These are phyloP conservation scores for Spermophilus dauricus DNA, from an alignment of 2,113 vertebrate genomes.

Conservation along the genomic window DNA sequence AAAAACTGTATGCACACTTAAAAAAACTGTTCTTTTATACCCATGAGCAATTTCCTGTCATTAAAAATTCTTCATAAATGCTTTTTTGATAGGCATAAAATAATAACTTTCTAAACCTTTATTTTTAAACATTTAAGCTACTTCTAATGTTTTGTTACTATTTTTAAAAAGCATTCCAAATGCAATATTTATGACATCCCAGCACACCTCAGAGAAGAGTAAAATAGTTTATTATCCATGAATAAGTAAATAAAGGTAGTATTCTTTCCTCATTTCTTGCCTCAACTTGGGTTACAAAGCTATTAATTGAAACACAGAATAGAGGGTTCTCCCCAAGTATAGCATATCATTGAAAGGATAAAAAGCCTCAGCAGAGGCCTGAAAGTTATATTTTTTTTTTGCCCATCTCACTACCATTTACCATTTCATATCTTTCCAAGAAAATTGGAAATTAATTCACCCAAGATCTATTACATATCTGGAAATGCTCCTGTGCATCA, in stretches of 20 bases:
- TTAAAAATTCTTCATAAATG: conserved; percentile 41
- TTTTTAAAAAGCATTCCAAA: background rate
- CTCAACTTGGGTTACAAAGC: background rate
- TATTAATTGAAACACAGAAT: background rate
- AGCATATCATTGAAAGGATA: background rate
- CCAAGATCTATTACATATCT: background rate
- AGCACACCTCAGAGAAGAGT: background rate
- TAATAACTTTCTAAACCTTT: background rate
- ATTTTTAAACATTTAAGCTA: background rate
- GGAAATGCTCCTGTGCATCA: background rate
- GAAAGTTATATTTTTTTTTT: background rate
- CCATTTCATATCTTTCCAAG: background rate
- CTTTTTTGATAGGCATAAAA: background rate
- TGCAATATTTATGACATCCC: background rate
- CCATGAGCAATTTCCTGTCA: background rate
- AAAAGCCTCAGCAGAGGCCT: background rate
- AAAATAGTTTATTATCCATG: background rate
- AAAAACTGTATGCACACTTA: background rate
- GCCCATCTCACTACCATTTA: background rate
- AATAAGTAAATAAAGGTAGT: background rate
- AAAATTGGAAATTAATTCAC: background rate
- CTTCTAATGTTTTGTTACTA: conserved; percentile 1
- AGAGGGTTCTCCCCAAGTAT: background rate
- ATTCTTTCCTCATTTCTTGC: background rate
- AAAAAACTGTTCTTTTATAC: background rate